These are phyloP conservation scores for Chauna torquata DNA, from an alignment of 2,113 vertebrate genomes.

Conservation along the genomic window DNA sequence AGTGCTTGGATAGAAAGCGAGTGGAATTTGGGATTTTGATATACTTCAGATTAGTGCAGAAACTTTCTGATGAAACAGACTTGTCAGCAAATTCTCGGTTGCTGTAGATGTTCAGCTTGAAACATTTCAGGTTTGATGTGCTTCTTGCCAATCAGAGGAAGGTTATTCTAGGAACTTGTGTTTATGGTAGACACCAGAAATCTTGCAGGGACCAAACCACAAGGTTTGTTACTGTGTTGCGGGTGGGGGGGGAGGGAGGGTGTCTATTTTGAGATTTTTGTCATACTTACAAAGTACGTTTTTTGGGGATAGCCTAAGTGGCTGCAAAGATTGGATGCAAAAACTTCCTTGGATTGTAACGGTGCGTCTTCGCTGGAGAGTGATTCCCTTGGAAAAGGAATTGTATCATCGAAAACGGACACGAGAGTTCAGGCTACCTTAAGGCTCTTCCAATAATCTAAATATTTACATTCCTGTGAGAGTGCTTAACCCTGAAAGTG, in stretches of 20 bases:
- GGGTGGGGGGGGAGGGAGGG: neutral
- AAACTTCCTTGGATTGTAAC: neutral
- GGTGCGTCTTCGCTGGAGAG: neutral
- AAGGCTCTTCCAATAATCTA: neutral
- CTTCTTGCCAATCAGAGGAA: neutral
- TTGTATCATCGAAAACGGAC: neutral
- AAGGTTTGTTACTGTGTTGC: neutral
- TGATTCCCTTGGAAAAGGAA: neutral
- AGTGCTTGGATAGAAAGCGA: neutral
- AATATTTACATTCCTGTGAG: neutral
- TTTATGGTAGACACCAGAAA: neutral
- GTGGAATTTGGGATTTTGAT: neutral
- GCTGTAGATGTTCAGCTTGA: neutral
- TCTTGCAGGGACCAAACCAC: neutral
- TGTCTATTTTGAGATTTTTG: neutral
- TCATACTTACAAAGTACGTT: accelerated
- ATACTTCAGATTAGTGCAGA: neutral
- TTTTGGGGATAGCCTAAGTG: neutral
- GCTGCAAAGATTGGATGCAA: neutral
- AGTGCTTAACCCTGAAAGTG: neutral
- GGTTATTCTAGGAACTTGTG: neutral
- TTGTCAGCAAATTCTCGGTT: neutral
- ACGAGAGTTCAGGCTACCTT: neutral
- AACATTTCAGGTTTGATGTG: neutral
- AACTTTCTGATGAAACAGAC: neutral